Percentiles rank a stretch among this genome's conserved stretches.
Conservation (phyloP, 1,140 invertebrate species). For the Homalodisca vitripennis region DNA sequence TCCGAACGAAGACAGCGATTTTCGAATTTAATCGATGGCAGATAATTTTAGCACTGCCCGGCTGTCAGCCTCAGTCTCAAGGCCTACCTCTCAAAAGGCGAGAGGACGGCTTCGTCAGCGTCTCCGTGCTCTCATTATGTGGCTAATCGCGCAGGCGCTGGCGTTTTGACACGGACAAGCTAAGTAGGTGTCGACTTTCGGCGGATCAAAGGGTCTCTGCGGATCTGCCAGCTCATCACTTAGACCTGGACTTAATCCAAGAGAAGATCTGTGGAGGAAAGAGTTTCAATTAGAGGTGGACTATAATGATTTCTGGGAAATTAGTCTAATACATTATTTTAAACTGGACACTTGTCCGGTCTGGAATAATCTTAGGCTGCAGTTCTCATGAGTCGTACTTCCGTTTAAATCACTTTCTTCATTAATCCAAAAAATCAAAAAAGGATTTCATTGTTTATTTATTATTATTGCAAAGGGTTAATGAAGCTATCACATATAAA, state of each 20-base stretch:
- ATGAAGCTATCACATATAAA: too few relatives aligned
- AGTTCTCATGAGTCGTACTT: too few relatives aligned
- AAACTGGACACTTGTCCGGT: too few relatives aligned
- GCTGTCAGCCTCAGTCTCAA: background rate
- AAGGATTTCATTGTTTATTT: too few relatives aligned
- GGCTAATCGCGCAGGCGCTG: constrained; percentile 1
- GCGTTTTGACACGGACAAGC: constrained; percentile 20
- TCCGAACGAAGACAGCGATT: background rate
- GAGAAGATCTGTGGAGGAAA: background rate
- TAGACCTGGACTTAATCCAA: constrained; percentile 4
- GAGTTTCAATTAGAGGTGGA: constrained; percentile 17
- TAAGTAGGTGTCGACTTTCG: constrained; percentile 26
- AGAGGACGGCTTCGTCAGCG: too few relatives aligned
- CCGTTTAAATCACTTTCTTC: too few relatives aligned
- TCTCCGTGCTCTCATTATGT: constrained; percentile 1
- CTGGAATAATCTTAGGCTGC: too few relatives aligned
- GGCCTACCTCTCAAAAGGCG: background rate
- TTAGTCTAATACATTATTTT: too few relatives aligned
- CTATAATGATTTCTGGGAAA: too few relatives aligned
- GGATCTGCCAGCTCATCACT: background rate
- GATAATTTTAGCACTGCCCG: background rate
- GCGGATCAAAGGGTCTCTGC: background rate
- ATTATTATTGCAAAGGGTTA: too few relatives aligned
- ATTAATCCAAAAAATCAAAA: too few relatives aligned
- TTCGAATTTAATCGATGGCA: background rate